Conservation (phyloP, 2,113 vertebrate genomes). For the Centropus bengalensis region DNA sequence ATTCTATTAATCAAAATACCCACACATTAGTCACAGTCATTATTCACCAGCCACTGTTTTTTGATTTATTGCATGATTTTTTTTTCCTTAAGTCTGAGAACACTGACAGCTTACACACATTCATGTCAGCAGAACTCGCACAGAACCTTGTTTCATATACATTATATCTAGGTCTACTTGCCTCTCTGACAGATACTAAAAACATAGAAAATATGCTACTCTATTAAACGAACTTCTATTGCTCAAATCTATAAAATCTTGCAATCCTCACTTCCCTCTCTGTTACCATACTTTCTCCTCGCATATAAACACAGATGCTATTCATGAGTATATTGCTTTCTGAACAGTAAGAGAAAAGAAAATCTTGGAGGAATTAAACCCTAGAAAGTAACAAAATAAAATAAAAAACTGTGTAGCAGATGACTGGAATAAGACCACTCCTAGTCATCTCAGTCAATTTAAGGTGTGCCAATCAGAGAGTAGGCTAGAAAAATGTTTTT, state of each 20-base stretch:
- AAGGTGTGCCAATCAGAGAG: not conserved
- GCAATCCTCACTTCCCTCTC: not conserved
- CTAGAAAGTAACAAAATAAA: not conserved
- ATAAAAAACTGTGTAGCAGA: not conserved
- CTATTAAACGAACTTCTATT: not conserved
- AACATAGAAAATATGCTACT: not conserved
- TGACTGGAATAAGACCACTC: not conserved
- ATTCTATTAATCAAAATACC: constrained; percentile 48
- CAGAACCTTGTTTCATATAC: not conserved
- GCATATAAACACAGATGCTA: not conserved
- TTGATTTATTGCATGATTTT: constrained; percentile 45
- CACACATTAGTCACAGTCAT: constrained; percentile 13
- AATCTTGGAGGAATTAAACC: not conserved
- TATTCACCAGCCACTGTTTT: not conserved
- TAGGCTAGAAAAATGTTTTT: not conserved
- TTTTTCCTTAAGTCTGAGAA: not conserved
- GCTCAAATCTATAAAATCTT: not conserved
- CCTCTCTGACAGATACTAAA: not conserved
- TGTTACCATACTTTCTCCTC: not conserved
- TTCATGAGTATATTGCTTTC: not conserved
- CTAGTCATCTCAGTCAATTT: not conserved
- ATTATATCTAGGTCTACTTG: not conserved
- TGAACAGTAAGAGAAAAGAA: not conserved
- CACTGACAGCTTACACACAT: not conserved
- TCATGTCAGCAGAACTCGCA: not conserved